Percentiles rank a stretch among this genome's conserved stretches.
phyloP scores from a whole-genome alignment of 2,113 vertebrate genomes.

The Gambusia holbrooki region DNA sequence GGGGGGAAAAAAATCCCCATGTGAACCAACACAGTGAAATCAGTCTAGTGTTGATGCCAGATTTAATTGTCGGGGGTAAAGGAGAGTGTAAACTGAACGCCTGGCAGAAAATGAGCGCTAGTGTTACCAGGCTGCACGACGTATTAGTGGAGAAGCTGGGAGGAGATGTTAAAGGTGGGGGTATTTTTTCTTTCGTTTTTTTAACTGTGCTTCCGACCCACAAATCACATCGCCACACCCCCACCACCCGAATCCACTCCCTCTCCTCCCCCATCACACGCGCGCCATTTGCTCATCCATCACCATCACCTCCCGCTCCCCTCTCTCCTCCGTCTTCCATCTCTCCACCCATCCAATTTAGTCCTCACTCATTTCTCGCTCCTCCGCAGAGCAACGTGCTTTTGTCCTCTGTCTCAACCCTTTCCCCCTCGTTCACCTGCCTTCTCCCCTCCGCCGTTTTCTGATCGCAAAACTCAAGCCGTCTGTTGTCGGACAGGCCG shows the following conservation, averaged over 20 bases:
- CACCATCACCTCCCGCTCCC: constrained; percentile 69
- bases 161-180: background rate
- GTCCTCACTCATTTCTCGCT: constrained; percentile 69
- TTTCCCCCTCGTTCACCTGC: constrained; percentile 5
- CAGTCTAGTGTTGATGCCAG: constrained; percentile 54
- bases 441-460: background rate
- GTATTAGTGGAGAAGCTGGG: constrained; percentile 69
- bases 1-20: background rate
- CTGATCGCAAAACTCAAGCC: constrained; percentile 36
- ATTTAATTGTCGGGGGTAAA: constrained; percentile 73
- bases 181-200: constrained; percentile 4
- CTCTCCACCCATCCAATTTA: constrained; percentile 76
- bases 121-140: constrained; percentile 63
- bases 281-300: constrained; percentile 78
- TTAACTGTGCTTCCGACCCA: constrained; percentile 33
- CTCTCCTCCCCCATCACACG: constrained; percentile 50
- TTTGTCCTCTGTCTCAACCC: no score
- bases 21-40: constrained; percentile 35
- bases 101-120: constrained; percentile 66
- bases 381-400: constrained; percentile 27
- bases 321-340: constrained; percentile 71
- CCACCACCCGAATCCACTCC: constrained; percentile 18
- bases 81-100: constrained; percentile 73
- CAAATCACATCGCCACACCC: constrained; percentile 60
- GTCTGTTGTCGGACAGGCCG: background rate